These are phyloP conservation scores for Gymnorhina tibicen DNA, from an alignment of 2,113 vertebrate genomes.

Conservation along the genomic window DNA sequence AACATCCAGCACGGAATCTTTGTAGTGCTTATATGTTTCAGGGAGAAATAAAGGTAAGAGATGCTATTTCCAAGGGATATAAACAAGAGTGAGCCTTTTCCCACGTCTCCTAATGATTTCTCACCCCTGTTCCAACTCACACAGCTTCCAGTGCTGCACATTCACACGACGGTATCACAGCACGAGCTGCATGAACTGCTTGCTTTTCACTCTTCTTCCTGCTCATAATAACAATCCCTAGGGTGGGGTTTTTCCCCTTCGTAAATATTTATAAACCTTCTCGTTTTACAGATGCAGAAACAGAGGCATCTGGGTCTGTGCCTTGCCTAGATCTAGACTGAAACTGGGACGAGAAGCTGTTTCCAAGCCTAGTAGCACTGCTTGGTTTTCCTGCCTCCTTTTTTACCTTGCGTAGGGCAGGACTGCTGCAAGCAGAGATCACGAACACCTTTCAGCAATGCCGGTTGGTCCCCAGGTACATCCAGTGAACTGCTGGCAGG, in stretches of 20 bases:
- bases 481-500: background rate
- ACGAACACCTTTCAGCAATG: rapidly evolving
- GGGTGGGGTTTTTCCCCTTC: background rate
- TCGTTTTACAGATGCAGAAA: background rate
- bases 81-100: background rate
- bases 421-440: background rate
- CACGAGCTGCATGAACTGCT: background rate
- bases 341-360: background rate
- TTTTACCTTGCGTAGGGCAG: rapidly evolving
- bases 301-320: background rate
- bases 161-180: background rate
- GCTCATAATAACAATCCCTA: background rate
- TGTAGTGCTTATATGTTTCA: background rate
- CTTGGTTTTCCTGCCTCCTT: background rate
- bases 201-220: background rate
- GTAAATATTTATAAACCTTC: background rate
- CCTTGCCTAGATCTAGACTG: background rate
- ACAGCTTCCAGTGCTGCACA: background rate
- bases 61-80: background rate
- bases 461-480: background rate
- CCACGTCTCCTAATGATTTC: background rate
- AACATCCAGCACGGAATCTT: slow-evolving; percentile 27
- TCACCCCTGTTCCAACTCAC: background rate
- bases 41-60: background rate
- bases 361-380: background rate